phyloP scores from a whole-genome alignment of 2,888 invertebrate species.

The Pycnomerus fuliginosus region DNA sequence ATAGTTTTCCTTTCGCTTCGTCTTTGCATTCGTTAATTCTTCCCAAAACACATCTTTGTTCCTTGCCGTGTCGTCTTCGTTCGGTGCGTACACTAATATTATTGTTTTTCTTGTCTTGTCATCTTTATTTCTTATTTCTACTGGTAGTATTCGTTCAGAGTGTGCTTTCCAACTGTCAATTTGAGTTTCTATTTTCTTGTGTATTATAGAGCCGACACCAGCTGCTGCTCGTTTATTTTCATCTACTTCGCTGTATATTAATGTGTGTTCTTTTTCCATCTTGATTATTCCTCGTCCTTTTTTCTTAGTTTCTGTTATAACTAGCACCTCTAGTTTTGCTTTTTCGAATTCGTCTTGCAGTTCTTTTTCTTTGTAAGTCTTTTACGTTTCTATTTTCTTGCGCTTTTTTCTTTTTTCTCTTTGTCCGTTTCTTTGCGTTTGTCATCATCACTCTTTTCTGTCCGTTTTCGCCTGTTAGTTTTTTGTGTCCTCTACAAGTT shows the following conservation, averaged over 20 bases:
- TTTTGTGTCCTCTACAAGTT: background rate
- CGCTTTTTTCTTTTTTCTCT: background rate
- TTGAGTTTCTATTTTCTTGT: no score
- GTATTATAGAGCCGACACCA: no score
- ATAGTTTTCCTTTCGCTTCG: no score
- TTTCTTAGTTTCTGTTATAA: conserved; percentile 2
- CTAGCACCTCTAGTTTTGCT: background rate
- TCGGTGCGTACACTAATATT: no score
- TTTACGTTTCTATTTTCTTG: background rate
- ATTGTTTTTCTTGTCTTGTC: no score
- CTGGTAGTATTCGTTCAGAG: no score
- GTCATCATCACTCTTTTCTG: background rate
- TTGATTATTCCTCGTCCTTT: background rate
- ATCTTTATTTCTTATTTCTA: no score
- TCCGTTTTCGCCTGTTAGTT: background rate
- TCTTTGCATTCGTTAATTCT: no score
- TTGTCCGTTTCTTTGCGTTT: background rate
- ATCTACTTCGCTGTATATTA: background rate
- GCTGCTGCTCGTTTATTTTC: no score
- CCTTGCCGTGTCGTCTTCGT: no score
- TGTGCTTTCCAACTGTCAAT: no score
- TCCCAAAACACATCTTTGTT: no score
- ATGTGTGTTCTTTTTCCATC: background rate
- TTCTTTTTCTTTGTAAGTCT: background rate
- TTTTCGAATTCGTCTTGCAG: background rate